These are phyloP conservation scores for Macrocentrus cingulum DNA, from an alignment of 1,140 invertebrate species.

Conservation along the genomic window DNA sequence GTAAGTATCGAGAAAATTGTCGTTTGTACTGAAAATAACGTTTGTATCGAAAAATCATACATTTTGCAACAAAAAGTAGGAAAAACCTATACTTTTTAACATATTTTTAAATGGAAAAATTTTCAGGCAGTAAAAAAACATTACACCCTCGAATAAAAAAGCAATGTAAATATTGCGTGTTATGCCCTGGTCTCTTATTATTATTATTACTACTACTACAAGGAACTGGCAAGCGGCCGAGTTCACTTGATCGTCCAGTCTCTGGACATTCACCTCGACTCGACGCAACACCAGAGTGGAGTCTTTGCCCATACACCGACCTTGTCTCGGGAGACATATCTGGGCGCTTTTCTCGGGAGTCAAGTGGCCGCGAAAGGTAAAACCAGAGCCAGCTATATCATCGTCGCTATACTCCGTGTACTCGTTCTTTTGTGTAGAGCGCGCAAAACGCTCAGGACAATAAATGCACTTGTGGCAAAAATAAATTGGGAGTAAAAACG, in stretches of 20 bases:
- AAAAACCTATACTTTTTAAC: too few species aligned
- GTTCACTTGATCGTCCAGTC: constrained; percentile 52
- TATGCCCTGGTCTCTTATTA: background rate
- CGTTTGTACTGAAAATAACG: too few species aligned
- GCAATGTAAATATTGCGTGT: background rate
- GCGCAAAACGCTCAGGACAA: background rate
- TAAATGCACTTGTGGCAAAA: background rate
- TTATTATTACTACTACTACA: constrained; percentile 1
- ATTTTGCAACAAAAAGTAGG: too few species aligned
- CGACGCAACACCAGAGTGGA: constrained; percentile 17
- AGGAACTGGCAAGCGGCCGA: constrained; percentile 28
- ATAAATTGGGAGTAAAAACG: constrained; percentile 2
- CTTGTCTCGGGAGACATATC: constrained; percentile 50
- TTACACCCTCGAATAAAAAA: background rate
- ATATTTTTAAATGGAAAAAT: too few species aligned
- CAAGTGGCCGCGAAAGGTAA: constrained; percentile 18
- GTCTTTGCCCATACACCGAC: constrained; percentile 26
- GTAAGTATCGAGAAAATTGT: too few species aligned
- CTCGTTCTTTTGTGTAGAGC: constrained; percentile 1
- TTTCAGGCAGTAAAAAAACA: too few species aligned
- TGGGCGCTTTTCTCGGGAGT: constrained; percentile 41
- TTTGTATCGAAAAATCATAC: too few species aligned
- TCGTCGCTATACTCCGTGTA: background rate
- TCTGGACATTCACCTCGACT: constrained; percentile 50
- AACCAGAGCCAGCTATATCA: background rate